Evolutionary conservation across 92 coral and sea anemone species (phyloP).

Genomic region (Metridium senile): DNA sequence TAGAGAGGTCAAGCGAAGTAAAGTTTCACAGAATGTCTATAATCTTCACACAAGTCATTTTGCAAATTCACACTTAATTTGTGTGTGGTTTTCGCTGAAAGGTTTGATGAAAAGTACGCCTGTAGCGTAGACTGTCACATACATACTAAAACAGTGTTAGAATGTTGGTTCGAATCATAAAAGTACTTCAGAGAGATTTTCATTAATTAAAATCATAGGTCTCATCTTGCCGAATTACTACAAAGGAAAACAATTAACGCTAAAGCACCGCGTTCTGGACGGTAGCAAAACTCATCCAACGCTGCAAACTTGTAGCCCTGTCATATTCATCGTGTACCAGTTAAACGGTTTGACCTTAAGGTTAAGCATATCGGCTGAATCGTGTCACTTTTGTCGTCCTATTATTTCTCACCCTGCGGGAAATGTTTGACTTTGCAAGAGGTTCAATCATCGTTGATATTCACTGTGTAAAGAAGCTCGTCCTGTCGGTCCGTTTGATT

Average conservation of each 20-base stretch:
- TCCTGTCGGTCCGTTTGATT: conserved; percentile 63
- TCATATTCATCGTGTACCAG: conserved; percentile 27
- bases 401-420: conserved; percentile 79
- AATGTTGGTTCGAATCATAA: conserved; percentile 78
- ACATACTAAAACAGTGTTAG: conserved; percentile 72
- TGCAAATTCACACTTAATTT: conserved; percentile 67
- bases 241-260: conserved; percentile 69
- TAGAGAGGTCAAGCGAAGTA: conserved; percentile 10
- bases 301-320: conserved; percentile 31
- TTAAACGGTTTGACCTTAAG: conserved; percentile 71
- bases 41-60: conserved; percentile 77
- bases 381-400: conserved; percentile 69
- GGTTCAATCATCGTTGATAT: conserved; percentile 76
- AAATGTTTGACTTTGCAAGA: conserved; percentile 79
- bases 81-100: conserved; percentile 20
- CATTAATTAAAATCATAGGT: conserved; percentile 85
- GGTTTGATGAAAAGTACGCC: neutral
- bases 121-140: conserved; percentile 44
- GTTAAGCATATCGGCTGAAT: conserved; percentile 53
- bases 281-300: conserved; percentile 12
- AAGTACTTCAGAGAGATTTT: conserved; percentile 78
- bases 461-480: conserved; percentile 79
- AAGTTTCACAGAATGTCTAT: conserved; percentile 24
- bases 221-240: conserved; percentile 51
- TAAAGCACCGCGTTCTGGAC: conserved; percentile 40